These are phyloP conservation scores for Acanthacorydalis orientalis DNA, from an alignment of 2,888 invertebrate species.

Conservation along the genomic window DNA sequence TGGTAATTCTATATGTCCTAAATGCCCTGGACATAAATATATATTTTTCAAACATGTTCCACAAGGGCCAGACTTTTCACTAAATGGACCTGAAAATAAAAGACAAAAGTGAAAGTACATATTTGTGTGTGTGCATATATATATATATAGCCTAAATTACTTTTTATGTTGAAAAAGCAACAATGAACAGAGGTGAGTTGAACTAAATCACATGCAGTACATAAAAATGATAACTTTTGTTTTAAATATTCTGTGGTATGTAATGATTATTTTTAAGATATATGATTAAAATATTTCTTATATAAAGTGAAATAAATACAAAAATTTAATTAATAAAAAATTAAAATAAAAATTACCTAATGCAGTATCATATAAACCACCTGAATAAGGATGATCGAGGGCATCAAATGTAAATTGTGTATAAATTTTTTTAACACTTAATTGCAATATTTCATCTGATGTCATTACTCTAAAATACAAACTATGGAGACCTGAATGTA, in stretches of 20 bases:
- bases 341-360: conserved; percentile 37
- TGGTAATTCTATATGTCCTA: conserved; percentile 85
- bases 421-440: conserved; percentile 68
- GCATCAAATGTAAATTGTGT: conserved; percentile 66
- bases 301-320: conserved; percentile 1
- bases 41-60: conserved; percentile 56
- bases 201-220: too few relatives aligned
- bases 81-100: too few relatives aligned
- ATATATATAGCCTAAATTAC: too few relatives aligned
- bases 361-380: conserved; percentile 80
- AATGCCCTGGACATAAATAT: conserved; percentile 73
- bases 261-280: too few relatives aligned
- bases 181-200: too few relatives aligned
- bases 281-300: conserved; percentile 1
- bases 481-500: too few relatives aligned
- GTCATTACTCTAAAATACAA: background rate
- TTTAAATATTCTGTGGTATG: too few relatives aligned
- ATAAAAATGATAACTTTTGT: too few relatives aligned
- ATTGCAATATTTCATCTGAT: conserved; percentile 50
- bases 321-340: conserved; percentile 1
- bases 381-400: conserved; percentile 62
- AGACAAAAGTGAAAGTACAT: too few relatives aligned
- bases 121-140: conserved; percentile 13
- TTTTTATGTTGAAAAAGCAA: too few relatives aligned
- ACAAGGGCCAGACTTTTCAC: conserved; percentile 48